Percentiles rank a stretch among this genome's conserved stretches.
phyloP scores from a whole-genome alignment of 2,113 vertebrate species.

The Ctenodactylus gundi region DNA sequence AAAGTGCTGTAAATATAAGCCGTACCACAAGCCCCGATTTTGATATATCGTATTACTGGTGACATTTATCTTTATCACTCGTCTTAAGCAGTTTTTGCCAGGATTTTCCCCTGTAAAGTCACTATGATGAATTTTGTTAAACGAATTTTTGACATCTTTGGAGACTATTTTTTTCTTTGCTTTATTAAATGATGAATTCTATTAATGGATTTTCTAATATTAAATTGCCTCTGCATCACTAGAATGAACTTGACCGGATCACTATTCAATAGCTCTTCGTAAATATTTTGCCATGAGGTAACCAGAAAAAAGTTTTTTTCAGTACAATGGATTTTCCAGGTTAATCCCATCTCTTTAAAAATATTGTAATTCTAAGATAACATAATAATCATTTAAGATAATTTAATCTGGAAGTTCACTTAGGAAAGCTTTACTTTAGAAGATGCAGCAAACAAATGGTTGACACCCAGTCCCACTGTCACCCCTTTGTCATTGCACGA shows the following conservation, averaged over 20 bases:
- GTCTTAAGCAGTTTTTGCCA: background rate
- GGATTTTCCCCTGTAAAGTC: background rate
- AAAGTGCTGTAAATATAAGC: too few species aligned
- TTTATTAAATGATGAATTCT: slow-evolving; percentile 35
- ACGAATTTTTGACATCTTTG: slow-evolving; percentile 1
- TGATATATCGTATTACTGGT: background rate
- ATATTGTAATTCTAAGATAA: background rate
- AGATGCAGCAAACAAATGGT: background rate
- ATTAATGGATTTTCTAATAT: slow-evolving; percentile 38
- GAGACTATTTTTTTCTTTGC: background rate
- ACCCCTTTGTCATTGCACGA: background rate
- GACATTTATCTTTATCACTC: background rate
- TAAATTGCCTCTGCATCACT: background rate
- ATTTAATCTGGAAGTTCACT: background rate
- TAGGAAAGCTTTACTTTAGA: background rate
- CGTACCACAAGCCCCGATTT: too few species aligned
- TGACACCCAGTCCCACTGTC: background rate
- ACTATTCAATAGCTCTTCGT: slow-evolving; percentile 23
- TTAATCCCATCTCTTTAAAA: background rate
- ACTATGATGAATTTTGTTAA: slow-evolving; percentile 31
- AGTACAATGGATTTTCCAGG: background rate
- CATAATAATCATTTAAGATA: slow-evolving; percentile 17
- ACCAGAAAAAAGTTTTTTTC: background rate
- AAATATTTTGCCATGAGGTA: background rate
- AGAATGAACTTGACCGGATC: background rate